Evolutionary conservation across 2,797 vertebrate species (phyloP).

Genomic region (Notoglanidium macrostoma): DNA sequence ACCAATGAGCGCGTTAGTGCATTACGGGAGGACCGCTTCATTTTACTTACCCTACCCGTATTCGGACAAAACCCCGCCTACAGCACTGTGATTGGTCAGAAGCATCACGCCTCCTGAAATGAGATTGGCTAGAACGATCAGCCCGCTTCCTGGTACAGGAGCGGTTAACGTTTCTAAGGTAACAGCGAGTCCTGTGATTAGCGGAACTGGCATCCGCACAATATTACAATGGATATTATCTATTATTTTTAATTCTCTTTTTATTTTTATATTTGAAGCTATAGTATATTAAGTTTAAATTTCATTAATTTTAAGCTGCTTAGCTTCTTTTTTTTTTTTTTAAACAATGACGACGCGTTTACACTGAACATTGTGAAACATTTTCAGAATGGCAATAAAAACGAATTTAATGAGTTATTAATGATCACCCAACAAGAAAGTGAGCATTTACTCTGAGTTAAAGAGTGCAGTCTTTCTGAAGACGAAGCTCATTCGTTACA

Average conservation of each 20-base stretch:
- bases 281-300: neutral
- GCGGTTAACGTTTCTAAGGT: neutral
- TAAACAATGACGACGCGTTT: neutral
- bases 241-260: neutral
- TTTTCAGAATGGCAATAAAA: neutral
- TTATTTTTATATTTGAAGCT: neutral
- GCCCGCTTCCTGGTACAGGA: neutral
- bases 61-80: neutral
- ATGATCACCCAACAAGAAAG: no score
- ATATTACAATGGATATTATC: neutral
- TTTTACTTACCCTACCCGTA: constrained; percentile 13
- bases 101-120: neutral
- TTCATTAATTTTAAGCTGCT: neutral
- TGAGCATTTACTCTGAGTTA: neutral
- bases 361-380: neutral
- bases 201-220: neutral
- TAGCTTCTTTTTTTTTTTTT: neutral
- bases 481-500: neutral
- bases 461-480: neutral
- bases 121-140: neutral
- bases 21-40: constrained; percentile 45
- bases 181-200: neutral
- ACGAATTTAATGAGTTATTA: neutral
- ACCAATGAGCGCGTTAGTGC: constrained; percentile 61
- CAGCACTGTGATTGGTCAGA: neutral